Base-by-base conservation (phyloP, 2,797 vertebrate species). In the Hippocampus kuda region DNA sequence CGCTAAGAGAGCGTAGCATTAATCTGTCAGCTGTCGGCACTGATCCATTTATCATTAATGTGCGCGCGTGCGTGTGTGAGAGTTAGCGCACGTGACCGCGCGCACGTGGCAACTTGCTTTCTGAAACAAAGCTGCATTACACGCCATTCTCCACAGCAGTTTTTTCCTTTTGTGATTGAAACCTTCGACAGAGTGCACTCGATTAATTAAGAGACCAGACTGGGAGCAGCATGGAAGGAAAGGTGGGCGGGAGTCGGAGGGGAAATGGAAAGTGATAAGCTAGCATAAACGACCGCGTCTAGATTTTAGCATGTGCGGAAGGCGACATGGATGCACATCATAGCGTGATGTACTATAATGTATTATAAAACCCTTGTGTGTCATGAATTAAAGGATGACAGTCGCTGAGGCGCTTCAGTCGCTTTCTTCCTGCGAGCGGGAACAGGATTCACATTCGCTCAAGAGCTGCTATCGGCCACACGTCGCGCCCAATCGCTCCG, bases 131-230 rank as follows among this genome's bases (percentile, higher is more conserved):
- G 42, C 54, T 72, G 71, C 71, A 71, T 49, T 67, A 74, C 69
- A 66, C 70, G 68, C 61, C 71, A 68, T 68, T 80, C 83, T 82
- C 80, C 72, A 68, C 76, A 78, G 78, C 74, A 77, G 67, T 65
- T 82, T 79, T 79, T 70, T 68, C 34, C 34, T 38, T 71, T 62
- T 77, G 68, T 81, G 80, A 83, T 79, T 84, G 85, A 89, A 85
- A 85, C 73, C 71, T 72, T 79, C 87, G 86, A 78, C 76, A 70
- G 81, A 88, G 81, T 84, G 73, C 76, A 83, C 74, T 84, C 84
- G 89, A 89, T 90, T 88, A 85, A 90, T 90, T 90, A 88, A 34
- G 82, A 80, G 76, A 75, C 70, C 70, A 74, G 82, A 79, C 71
- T 73, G 76, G 68, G 81, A 76, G 81, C 59, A 75, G 70, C 65